Conservation (phyloP, 2,797 vertebrate species). For the Oryzias sinensis region DNA sequence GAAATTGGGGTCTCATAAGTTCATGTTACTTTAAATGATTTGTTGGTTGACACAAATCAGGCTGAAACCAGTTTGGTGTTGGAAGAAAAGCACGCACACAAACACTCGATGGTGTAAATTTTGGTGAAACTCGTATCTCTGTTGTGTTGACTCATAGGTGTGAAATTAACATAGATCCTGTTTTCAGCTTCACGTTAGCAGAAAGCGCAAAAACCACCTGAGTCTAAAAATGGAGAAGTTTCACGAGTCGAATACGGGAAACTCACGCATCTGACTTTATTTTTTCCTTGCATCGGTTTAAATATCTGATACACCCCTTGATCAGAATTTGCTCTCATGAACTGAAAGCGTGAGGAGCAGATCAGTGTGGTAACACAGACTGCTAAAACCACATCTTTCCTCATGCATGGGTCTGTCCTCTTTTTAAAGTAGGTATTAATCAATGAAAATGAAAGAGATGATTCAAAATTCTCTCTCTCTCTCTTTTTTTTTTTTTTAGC, state of each 20-base stretch:
- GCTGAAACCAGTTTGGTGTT: too few relatives aligned
- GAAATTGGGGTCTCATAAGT: too few relatives aligned
- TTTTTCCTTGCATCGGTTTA: neutral
- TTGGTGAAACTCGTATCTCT: neutral
- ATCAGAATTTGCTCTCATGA: neutral
- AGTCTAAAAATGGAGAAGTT: constrained; percentile 15
- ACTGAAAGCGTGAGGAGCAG: constrained; percentile 1
- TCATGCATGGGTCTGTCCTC: too few relatives aligned
- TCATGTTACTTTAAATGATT: too few relatives aligned
- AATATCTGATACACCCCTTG: constrained; percentile 1
- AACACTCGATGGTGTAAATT: neutral
- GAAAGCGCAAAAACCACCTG: neutral
- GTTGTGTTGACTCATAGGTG: constrained; percentile 1
- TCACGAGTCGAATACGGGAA: constrained; percentile 12
- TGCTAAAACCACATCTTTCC: neutral
- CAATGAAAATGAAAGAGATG: too few relatives aligned
- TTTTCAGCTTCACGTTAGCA: constrained; percentile 32
- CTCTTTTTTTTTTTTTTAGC: too few relatives aligned
- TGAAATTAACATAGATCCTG: constrained; percentile 13
- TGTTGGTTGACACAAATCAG: too few relatives aligned
- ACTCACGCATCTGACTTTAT: neutral
- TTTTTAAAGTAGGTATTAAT: too few relatives aligned
- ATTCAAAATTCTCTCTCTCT: too few relatives aligned
- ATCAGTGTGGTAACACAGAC: neutral
- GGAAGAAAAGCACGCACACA: too few relatives aligned